Evolutionary conservation across 2,113 vertebrate species (phyloP), one percentile per base, ranked within the genome.

Genomic region (Rhizomys pruinosus): DNA sequence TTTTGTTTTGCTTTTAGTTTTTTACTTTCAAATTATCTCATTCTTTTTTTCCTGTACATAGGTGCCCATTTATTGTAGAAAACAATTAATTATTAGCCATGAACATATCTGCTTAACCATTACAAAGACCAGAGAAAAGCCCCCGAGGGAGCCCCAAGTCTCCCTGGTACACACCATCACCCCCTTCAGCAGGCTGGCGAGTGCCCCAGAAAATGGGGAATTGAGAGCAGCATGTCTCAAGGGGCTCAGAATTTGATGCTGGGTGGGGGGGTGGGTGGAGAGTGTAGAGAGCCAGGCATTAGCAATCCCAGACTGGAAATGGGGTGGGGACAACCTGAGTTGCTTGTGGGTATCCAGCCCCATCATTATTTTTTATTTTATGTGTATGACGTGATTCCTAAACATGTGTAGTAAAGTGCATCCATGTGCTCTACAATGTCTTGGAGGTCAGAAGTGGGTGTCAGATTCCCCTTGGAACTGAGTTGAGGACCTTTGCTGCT

Each of bases 21-120:
- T 52, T 52, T 52, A 52, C 47, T 52, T 52, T 52, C n/a, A n/a
- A n/a, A n/a, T n/a, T n/a, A n/a, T n/a, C n/a, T n/a, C n/a, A n/a
- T n/a, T n/a, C n/a, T n/a, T n/a, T n/a, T 81, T n/a, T n/a, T 92
- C 87, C 91, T 77, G 91, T 94, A 87, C n/a, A 88, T 86, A 91
- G n/a, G 76, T 92, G 23, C 44, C n/a, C 68, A 37, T 97, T 97
- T 97, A 97, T 97, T 97, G 87, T 97, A 97, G 96, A 97, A 97
- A 97, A 97, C 94, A 97, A 97, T n/a, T 93, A 95, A 94, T 91
- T 89, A 96, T n/a, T 91, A 16, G 19, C 93, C 82, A 92, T 61
- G 88, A 96, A 94, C 7, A 89, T 90, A 66, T 52, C 20, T 74
- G 27, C 52, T 96, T 94, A 94, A 85, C n/a, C n/a, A 92, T 96